A percentile compares a stretch with the other conserved stretches of the same genome.
phyloP scores from a whole-genome alignment of 2,113 vertebrate genomes.

The Phocoena sinus region DNA sequence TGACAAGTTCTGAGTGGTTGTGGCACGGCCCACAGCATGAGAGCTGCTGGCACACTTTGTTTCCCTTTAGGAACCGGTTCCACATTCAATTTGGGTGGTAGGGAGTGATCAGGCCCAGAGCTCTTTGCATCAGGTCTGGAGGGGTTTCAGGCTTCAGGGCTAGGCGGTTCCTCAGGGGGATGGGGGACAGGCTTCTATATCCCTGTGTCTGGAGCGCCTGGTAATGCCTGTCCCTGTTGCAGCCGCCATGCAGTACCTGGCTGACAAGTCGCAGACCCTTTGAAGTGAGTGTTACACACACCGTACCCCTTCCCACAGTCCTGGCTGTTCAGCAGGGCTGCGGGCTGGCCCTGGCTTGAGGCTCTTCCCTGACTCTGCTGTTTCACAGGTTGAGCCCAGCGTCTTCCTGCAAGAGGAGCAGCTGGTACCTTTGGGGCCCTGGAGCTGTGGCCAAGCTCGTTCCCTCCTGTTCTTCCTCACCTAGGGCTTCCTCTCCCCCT shows the following conservation, averaged over 20 bases:
- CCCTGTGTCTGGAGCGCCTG: accelerated
- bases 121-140: neutral
- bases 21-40: too few relatives aligned
- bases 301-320: neutral
- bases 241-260: neutral
- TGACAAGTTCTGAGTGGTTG: neutral
- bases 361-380: neutral
- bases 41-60: too few relatives aligned
- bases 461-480: neutral
- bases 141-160: neutral
- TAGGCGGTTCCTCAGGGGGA: accelerated
- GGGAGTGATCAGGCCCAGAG: neutral
- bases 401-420: neutral
- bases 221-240: neutral
- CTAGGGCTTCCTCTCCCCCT: too few relatives aligned
- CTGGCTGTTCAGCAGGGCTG: neutral
- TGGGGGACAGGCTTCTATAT: neutral
- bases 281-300: neutral
- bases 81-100: neutral
- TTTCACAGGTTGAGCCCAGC: neutral
- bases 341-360: neutral
- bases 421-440: neutral
- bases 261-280: neutral
- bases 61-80: neutral
- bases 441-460: neutral